These are phyloP conservation scores for Gasterosteus nipponicus DNA, from an alignment of 2,113 vertebrate species.

Conservation along the genomic window DNA sequence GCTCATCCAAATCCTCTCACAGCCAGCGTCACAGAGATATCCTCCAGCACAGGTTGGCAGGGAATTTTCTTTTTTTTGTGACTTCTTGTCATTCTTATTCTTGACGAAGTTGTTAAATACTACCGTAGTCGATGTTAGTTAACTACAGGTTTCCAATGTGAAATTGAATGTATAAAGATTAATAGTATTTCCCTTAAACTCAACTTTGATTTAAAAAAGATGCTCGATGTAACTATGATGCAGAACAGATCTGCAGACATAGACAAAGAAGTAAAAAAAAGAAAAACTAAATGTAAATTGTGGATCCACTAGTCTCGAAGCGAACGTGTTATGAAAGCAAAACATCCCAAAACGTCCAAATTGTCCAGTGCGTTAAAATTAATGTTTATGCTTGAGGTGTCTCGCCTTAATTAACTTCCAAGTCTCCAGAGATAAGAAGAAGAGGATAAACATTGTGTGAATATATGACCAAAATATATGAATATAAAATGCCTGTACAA, in stretches of 20 bases:
- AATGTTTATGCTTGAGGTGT: background rate
- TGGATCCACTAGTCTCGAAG: background rate
- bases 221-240: background rate
- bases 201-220: conserved; percentile 1
- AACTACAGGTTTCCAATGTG: background rate
- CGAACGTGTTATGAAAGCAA: background rate
- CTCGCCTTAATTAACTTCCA: background rate
- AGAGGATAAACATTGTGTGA: background rate
- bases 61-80: background rate
- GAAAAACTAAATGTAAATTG: background rate
- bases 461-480: conserved; percentile 5
- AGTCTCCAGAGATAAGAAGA: background rate
- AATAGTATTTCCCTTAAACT: background rate
- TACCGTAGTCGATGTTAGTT: background rate
- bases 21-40: conserved; percentile 74
- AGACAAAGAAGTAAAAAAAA: background rate
- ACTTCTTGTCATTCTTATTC: background rate
- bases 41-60: conserved; percentile 84
- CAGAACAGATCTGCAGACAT: background rate
- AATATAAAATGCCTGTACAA: background rate
- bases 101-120: background rate
- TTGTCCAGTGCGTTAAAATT: background rate
- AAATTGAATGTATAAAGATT: background rate
- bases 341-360: background rate
- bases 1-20: conserved; percentile 81